Evolutionary conservation across 53 echinoderm and acorn worm species (phyloP).

Genomic region (Apostichopus leukothele): DNA sequence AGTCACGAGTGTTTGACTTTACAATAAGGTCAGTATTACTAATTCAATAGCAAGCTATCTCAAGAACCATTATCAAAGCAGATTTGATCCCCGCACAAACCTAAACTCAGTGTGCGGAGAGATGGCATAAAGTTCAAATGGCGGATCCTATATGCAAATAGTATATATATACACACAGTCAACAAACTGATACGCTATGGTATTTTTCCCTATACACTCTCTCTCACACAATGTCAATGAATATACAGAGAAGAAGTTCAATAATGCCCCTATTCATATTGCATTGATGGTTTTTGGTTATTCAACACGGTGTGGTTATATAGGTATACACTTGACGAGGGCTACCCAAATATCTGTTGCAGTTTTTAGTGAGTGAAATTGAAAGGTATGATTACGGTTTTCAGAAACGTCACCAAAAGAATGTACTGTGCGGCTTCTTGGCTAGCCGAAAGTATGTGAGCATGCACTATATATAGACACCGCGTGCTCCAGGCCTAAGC

Average conservation of each 20-base stretch:
- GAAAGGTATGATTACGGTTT: constrained; percentile 16
- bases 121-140: constrained; percentile 21
- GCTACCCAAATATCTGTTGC: too few species aligned
- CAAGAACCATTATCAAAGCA: too few species aligned
- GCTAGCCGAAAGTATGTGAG: constrained; percentile 21
- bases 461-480: constrained; percentile 37
- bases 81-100: too few species aligned
- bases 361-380: too few species aligned
- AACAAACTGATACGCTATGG: constrained; percentile 15
- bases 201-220: background rate
- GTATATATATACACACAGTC: constrained; percentile 11
- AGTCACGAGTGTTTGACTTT: background rate
- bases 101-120: background rate
- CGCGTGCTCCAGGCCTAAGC: constrained; percentile 20
- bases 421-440: background rate
- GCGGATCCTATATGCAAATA: background rate
- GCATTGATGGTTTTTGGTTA: too few species aligned
- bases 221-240: too few species aligned
- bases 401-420: constrained; percentile 13
- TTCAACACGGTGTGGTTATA: too few species aligned
- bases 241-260: too few species aligned
- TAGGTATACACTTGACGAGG: too few species aligned
- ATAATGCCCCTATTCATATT: too few species aligned
- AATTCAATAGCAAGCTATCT: too few species aligned
- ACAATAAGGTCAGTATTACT: too few species aligned